Conservation (phyloP, 2,113 vertebrate species). For the Pogona vitticeps region DNA sequence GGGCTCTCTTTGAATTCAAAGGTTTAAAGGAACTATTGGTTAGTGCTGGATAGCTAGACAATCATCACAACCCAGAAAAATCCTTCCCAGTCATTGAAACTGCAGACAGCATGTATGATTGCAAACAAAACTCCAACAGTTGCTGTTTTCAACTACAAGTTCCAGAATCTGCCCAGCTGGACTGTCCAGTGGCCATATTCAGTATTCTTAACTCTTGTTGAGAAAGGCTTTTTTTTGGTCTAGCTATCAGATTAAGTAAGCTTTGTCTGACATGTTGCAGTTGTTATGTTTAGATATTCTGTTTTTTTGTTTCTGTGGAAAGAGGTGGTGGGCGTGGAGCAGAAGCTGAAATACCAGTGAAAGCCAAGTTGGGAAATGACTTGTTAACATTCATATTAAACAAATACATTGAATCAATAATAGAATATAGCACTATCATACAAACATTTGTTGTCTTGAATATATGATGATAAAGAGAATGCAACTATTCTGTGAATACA, state of each 20-base stretch:
- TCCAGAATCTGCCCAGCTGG: too few relatives aligned
- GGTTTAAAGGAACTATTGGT: too few relatives aligned
- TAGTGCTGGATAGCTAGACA: too few relatives aligned
- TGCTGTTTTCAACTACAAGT: too few relatives aligned
- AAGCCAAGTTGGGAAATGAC: neutral
- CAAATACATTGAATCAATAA: conserved; percentile 3
- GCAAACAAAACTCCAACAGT: too few relatives aligned
- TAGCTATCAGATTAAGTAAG: neutral
- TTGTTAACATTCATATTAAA: conserved; percentile 2
- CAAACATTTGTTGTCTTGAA: neutral
- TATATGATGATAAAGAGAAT: neutral
- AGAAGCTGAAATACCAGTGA: neutral
- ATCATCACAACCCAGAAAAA: too few relatives aligned
- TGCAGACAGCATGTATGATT: too few relatives aligned
- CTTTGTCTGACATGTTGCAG: neutral
- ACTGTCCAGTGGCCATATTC: too few relatives aligned
- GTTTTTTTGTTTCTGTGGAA: too few relatives aligned
- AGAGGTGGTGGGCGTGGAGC: neutral
- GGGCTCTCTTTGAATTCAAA: too few relatives aligned
- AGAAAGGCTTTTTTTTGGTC: neutral
- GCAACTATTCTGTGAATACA: neutral
- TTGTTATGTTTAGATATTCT: neutral
- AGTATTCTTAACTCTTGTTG: neutral
- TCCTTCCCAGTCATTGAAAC: too few relatives aligned
- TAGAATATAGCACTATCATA: neutral